Evolutionary conservation across 2,113 vertebrate species (phyloP), one percentile per base, ranked within the genome.

Genomic region (Plestiodon gilberti): DNA sequence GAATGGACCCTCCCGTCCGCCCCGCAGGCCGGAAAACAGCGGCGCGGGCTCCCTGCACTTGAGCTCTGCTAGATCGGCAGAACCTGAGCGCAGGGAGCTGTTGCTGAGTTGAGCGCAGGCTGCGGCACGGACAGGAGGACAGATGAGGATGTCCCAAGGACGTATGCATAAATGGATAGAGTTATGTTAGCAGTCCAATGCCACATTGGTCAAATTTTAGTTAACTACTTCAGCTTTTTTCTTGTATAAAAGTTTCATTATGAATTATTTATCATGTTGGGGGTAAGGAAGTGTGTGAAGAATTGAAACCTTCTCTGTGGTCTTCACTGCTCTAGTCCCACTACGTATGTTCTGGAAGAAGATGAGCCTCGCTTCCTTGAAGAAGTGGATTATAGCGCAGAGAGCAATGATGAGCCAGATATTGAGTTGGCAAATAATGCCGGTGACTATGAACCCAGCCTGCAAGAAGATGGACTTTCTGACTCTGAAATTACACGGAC

Each of bases 371-470:
- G 97, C 85, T 99, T 98, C 93, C 96, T 98, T 94, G 99, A 99
- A 96, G 98, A 98, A 89, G 97, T 99, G 89, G 99, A 99, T 96
- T 99, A 99, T 96, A 99, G 99, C 1, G 99, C 98, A 35, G 99
- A 99, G 92, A 99, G 99, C 95, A 98, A 98, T 71, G 98, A 98
- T 15, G 99, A 99, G 43, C 94, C 94, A 93, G 98, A 99, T 0
- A 73, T 52, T 14, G 98, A 99, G 85, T 90, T 96, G 89, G 92
- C 90, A 85, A 97, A 97, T 90, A 95, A 93, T 86, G 75, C 2
- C 0, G 95, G 90, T 23, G 96, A 97, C 89, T 96, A 94, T 92
- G 97, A 98, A 75, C 90, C 95, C 92, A 85, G 93, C 62, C 95
- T 95, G 90, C 97, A 96, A 83, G 97, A 97, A 83, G 98, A 98